Percentiles rank a stretch among this genome's conserved stretches.
Evolutionary conservation across 2,888 invertebrate species (phyloP).

Genomic region (Aleiodes testaceus): DNA sequence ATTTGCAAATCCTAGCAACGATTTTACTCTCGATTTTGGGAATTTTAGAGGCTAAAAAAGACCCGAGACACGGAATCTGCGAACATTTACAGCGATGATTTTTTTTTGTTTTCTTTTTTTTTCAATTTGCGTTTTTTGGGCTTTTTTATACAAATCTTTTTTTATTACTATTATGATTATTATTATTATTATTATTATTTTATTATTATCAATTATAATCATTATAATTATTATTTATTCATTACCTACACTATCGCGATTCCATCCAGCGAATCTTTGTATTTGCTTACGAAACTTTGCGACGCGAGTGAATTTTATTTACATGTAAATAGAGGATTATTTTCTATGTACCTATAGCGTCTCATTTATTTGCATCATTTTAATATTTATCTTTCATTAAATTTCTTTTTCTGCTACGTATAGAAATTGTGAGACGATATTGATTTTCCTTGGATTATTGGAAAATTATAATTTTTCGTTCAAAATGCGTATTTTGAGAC

Average conservation of each 20-base stretch:
- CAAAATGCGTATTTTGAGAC: conserved; percentile 29
- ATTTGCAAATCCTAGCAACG: neutral
- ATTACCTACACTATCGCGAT: conserved; percentile 46
- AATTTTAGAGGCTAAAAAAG: neutral
- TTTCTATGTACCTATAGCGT: conserved; percentile 37
- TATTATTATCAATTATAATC: conserved; percentile 29
- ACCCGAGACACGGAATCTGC: conserved; percentile 43
- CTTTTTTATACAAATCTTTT: conserved; percentile 32
- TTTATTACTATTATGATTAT: too few species aligned
- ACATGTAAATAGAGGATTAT: conserved; percentile 48
- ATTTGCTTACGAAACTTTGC: conserved; percentile 36
- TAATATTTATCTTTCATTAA: conserved; percentile 43
- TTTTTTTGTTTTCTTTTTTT: neutral
- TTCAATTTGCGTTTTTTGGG: conserved; percentile 18
- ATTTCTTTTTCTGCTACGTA: conserved; percentile 32
- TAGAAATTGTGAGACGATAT: neutral
- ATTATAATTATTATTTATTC: conserved; percentile 39
- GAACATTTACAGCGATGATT: conserved; percentile 51
- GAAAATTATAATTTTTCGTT: too few species aligned
- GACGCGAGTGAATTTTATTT: conserved; percentile 48
- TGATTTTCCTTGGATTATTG: too few species aligned
- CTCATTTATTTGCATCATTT: conserved; percentile 27
- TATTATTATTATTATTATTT: conserved; percentile 30
- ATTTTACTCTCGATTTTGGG: neutral
- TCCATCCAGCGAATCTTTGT: conserved; percentile 38